Evolutionary conservation across 30 jellyfish, hydroid and myxozoan genomes (phyloP).

Genomic region (Hydra vulgaris): DNA sequence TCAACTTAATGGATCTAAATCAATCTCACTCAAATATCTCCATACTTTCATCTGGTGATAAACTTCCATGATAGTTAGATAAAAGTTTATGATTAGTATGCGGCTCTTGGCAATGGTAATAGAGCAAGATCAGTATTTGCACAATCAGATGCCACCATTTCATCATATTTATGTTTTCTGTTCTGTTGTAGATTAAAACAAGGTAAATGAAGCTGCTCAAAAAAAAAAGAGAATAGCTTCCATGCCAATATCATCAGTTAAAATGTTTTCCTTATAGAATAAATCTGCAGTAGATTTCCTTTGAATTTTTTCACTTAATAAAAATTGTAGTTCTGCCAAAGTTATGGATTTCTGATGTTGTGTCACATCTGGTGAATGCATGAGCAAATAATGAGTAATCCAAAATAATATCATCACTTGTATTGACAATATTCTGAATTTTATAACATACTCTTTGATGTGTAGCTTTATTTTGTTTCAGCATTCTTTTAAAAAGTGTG

Average conservation of each 20-base stretch:
- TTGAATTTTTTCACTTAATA: neutral
- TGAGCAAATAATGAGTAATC: neutral
- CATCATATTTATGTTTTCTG: neutral
- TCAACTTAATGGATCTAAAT: neutral
- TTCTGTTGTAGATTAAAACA: neutral
- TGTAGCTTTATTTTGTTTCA: neutral
- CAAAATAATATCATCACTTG: neutral
- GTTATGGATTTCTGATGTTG: neutral
- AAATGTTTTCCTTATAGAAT: neutral
- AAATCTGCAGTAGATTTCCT: neutral
- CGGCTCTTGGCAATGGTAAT: neutral
- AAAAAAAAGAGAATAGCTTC: neutral
- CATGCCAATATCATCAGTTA: neutral
- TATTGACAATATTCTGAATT: neutral
- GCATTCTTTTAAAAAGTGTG: neutral
- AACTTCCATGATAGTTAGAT: neutral
- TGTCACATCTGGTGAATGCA: neutral
- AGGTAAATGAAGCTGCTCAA: neutral
- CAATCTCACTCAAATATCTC: neutral
- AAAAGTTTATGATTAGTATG: too few relatives aligned
- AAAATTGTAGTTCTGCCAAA: neutral
- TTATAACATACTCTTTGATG: neutral
- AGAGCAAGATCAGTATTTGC: neutral
- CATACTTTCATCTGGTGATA: neutral
- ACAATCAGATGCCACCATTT: neutral